These are phyloP conservation scores for Colletes latitarsis DNA, from an alignment of 1,140 invertebrate species.

Conservation along the genomic window DNA sequence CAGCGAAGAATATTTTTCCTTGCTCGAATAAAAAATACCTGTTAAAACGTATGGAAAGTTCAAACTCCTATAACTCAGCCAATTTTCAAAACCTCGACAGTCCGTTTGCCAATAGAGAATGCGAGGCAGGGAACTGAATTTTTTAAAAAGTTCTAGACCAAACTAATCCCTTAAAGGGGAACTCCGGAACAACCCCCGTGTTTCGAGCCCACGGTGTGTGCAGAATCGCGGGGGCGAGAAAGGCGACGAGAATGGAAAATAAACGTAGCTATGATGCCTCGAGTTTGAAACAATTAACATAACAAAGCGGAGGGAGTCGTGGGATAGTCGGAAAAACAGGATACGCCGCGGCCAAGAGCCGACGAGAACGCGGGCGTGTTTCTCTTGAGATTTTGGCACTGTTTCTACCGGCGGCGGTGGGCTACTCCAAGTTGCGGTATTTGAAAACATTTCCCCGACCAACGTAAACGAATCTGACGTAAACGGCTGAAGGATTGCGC, in stretches of 20 bases:
- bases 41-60: too few species aligned
- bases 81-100: too few species aligned
- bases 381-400: constrained; percentile 78
- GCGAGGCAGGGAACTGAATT: too few species aligned
- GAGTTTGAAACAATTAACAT: constrained; percentile 79
- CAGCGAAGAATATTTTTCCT: too few species aligned
- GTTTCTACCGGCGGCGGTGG: constrained; percentile 66
- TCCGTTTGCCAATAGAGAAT: too few species aligned
- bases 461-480: constrained; percentile 66
- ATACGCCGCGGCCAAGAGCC: constrained; percentile 60
- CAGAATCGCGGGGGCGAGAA: constrained; percentile 46
- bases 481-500: constrained; percentile 50
- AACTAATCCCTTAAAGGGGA: background rate
- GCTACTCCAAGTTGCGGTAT: constrained; percentile 70
- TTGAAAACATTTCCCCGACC: constrained; percentile 69
- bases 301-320: constrained; percentile 71
- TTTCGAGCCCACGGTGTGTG: constrained; percentile 33
- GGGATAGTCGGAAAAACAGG: constrained; percentile 51
- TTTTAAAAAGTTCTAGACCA: too few species aligned
- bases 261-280: constrained; percentile 76
- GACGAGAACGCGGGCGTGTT: constrained; percentile 62
- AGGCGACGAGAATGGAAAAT: constrained; percentile 76
- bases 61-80: too few species aligned
- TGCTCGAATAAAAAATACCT: too few species aligned
- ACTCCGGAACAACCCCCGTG: constrained; percentile 36